A percentile compares a stretch with the other conserved stretches of the same genome.
These are phyloP conservation scores for Drosophila eohydei DNA, from an alignment of 2,888 invertebrate genomes.

Conservation along the genomic window DNA sequence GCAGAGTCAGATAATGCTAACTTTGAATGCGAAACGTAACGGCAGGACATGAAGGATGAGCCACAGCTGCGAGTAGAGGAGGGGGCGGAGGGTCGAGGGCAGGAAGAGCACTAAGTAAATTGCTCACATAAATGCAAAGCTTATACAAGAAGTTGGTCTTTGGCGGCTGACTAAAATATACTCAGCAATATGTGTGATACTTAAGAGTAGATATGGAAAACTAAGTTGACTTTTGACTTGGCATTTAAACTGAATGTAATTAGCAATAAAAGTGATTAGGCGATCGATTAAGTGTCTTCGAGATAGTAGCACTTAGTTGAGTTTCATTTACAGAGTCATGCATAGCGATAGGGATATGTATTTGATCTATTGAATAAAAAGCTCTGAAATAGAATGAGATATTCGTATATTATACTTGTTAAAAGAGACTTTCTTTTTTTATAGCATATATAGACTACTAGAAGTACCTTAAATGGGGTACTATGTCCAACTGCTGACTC, in stretches of 20 bases:
- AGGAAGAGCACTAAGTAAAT: slow-evolving; percentile 49
- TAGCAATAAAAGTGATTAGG: not conserved
- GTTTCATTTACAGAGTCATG: not conserved
- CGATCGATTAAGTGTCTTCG: not conserved
- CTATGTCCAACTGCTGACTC: too few relatives aligned
- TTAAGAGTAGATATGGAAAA: not conserved
- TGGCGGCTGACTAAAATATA: slow-evolving; percentile 2
- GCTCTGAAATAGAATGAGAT: too few relatives aligned
- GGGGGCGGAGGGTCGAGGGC: slow-evolving; percentile 1
- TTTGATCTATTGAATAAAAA: too few relatives aligned
- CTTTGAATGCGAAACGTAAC: slow-evolving; percentile 51
- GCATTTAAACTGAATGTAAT: not conserved
- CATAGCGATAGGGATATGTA: too few relatives aligned
- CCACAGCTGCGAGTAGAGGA: slow-evolving; percentile 1
- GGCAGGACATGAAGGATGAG: slow-evolving; percentile 19
- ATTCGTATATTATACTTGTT: too few relatives aligned
- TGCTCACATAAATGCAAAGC: slow-evolving; percentile 47
- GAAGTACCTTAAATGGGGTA: too few relatives aligned
- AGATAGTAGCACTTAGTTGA: not conserved
- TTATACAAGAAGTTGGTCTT: slow-evolving; percentile 41
- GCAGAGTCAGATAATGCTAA: slow-evolving; percentile 54
- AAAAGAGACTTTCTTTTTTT: too few relatives aligned
- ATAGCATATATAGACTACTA: too few relatives aligned
- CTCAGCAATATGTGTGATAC: not conserved
- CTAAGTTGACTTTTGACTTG: not conserved